Percentiles rank a stretch among this genome's conserved stretches.
Conservation (phyloP, 2,888 invertebrate species). For the Sialis lutaria region DNA sequence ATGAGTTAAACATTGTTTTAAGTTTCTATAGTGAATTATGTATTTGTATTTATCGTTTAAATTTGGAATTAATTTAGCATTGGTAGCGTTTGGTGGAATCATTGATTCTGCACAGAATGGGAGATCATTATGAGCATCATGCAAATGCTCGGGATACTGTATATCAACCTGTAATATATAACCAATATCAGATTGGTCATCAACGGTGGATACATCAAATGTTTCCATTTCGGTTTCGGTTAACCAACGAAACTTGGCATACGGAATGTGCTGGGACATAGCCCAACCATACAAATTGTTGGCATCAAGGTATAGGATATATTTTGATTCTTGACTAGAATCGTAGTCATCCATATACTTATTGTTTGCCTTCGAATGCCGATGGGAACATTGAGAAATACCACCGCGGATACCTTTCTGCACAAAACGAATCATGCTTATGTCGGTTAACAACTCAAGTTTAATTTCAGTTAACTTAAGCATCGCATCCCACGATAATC, state of each 20-base stretch:
- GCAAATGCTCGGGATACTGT: conserved; percentile 20
- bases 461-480: conserved; percentile 16
- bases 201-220: conserved; percentile 1
- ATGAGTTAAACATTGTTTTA: conserved; percentile 14
- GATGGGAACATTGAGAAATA: conserved; percentile 15
- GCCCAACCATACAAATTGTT: conserved; percentile 15
- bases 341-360: conserved; percentile 17
- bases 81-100: conserved; percentile 7
- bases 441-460: conserved; percentile 18
- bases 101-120: conserved; percentile 14
- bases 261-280: conserved; percentile 15
- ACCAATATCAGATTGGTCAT: conserved; percentile 12
- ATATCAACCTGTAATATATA: conserved; percentile 25
- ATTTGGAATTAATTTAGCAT: conserved; percentile 12
- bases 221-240: conserved; percentile 2
- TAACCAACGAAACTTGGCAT: conserved; percentile 15
- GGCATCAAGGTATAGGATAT: conserved; percentile 16
- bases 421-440: conserved; percentile 18
- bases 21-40: conserved; percentile 15
- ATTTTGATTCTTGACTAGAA: conserved; percentile 10
- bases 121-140: conserved; percentile 17
- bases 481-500: conserved; percentile 19
- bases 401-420: conserved; percentile 17
- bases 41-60: conserved; percentile 13
- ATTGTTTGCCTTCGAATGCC: conserved; percentile 19